phyloP scores from a whole-genome alignment of 2,888 invertebrate species.

The Caenorhabditis sp. region DNA sequence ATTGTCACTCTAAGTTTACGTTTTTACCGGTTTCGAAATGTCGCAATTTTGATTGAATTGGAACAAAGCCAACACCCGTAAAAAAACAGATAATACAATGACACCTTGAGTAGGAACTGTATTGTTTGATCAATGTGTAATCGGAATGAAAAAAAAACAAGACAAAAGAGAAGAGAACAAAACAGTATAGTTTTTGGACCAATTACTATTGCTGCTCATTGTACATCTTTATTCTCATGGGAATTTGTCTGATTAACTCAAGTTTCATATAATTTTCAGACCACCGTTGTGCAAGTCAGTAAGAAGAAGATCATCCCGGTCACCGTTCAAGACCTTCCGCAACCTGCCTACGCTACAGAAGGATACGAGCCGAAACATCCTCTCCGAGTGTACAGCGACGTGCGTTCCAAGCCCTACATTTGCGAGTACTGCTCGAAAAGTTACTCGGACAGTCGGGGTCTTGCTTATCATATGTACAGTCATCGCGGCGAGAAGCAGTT shows the following conservation, averaged over 20 bases:
- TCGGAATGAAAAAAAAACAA: no score
- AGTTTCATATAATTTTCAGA: conserved; percentile 52
- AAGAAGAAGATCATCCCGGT: conserved; percentile 51
- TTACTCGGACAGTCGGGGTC: conserved; percentile 78
- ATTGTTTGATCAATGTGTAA: no score
- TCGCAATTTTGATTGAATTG: no score
- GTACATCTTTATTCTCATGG: no score
- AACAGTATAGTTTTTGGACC: no score
- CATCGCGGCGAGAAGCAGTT: conserved; percentile 79
- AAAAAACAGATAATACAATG: no score
- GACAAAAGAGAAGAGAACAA: no score
- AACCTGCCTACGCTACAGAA: conserved; percentile 77
- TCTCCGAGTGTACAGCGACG: conserved; percentile 78
- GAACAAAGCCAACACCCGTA: no score
- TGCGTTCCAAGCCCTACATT: conserved; percentile 81
- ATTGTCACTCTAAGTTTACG: no score
- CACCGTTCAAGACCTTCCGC: conserved; percentile 74
- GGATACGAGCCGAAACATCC: conserved; percentile 82
- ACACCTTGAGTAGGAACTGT: no score
- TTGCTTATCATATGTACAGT: conserved; percentile 82
- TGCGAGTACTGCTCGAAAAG: conserved; percentile 83
- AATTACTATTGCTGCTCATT: no score
- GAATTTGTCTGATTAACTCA: neutral
- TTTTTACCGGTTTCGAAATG: no score
- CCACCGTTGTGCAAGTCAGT: conserved; percentile 47